A percentile compares a stretch with the other conserved stretches of the same genome.
Evolutionary conservation across 2,113 vertebrate genomes (phyloP).

Genomic region (Equus quagga): DNA sequence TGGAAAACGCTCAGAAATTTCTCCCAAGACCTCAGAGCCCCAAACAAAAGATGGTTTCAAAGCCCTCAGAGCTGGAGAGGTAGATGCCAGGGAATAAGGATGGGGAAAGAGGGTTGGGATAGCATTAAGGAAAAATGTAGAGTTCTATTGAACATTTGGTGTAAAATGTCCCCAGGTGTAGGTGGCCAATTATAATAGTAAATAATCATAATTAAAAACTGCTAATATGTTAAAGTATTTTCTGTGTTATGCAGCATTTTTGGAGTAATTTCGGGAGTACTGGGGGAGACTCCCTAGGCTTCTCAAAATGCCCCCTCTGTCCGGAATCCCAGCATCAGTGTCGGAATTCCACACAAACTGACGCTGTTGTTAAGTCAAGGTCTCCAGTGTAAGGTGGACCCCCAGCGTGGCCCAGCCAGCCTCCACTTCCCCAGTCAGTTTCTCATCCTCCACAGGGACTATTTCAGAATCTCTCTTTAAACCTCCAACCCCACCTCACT

Average conservation of each 20-base stretch:
- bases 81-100: not conserved
- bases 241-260: not conserved
- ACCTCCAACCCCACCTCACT: not conserved
- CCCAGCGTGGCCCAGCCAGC: accelerated
- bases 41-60: not conserved
- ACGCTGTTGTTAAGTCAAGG: not conserved
- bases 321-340: not conserved
- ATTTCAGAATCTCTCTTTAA: not conserved
- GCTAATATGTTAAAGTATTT: not conserved
- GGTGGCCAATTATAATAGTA: not conserved
- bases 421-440: not conserved
- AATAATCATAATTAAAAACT: not conserved
- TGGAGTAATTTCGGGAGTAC: not conserved
- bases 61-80: not conserved
- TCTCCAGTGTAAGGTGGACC: not conserved
- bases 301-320: not conserved
- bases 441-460: not conserved
- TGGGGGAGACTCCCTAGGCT: not conserved
- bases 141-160: not conserved
- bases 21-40: not conserved
- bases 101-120: too few species aligned
- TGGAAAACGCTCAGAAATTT: not conserved
- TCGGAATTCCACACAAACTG: not conserved
- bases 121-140: not conserved
- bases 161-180: not conserved